phyloP scores from a whole-genome alignment of 2,888 invertebrate genomes.

The Lagria hirta region DNA sequence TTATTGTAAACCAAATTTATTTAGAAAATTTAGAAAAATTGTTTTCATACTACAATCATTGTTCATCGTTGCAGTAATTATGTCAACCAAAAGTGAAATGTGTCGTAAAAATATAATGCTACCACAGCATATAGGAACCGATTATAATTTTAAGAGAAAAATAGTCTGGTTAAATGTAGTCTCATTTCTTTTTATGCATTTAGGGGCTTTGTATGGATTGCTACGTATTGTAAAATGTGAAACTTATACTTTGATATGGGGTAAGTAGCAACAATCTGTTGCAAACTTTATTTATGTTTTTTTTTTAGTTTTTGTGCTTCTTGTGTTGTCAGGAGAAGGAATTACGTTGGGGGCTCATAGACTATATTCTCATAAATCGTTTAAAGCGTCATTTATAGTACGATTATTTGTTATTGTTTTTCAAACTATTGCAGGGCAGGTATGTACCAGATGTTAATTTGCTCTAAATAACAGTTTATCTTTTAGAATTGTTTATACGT shows the following conservation, averaged over 20 bases:
- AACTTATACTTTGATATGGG: constrained; percentile 45
- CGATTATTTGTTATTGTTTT: constrained; percentile 63
- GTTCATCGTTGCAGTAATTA: too few relatives aligned
- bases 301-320: constrained; percentile 34
- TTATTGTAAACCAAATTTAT: too few relatives aligned
- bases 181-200: constrained; percentile 61
- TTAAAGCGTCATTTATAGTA: constrained; percentile 69
- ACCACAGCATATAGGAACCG: constrained; percentile 56
- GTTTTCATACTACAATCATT: too few relatives aligned
- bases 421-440: constrained; percentile 78
- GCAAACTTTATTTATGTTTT: constrained; percentile 4
- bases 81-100: too few relatives aligned
- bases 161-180: constrained; percentile 66
- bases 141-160: constrained; percentile 55
- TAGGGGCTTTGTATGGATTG: constrained; percentile 56
- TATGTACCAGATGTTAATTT: constrained; percentile 52
- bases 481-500: constrained; percentile 70
- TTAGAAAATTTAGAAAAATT: too few relatives aligned
- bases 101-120: constrained; percentile 30
- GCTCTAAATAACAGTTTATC: constrained; percentile 10
- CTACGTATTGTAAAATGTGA: constrained; percentile 43
- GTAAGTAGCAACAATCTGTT: too few relatives aligned
- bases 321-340: constrained; percentile 58
- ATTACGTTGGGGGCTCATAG: constrained; percentile 82
- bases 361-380: constrained; percentile 75